Percentiles rank a stretch among this genome's conserved stretches.
phyloP scores from a whole-genome alignment of 2,888 invertebrate species.

The Diaperis boleti region DNA sequence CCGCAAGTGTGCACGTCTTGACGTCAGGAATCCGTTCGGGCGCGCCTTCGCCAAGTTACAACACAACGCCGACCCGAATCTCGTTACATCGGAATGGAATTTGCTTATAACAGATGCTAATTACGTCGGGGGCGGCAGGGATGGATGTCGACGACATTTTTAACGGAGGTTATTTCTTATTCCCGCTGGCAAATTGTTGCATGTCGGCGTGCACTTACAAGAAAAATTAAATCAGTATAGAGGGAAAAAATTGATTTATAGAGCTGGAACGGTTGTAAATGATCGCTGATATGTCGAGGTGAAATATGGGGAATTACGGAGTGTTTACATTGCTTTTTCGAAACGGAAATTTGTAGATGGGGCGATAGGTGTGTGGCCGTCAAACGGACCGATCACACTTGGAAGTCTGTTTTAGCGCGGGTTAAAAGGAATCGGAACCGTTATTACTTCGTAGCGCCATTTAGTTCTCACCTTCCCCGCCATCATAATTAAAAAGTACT shows the following conservation, averaged over 20 bases:
- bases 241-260: conserved; percentile 3
- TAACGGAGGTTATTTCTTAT: neutral
- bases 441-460: too few species aligned
- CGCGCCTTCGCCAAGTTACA: conserved; percentile 9
- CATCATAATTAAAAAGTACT: conserved; percentile 5
- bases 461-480: neutral
- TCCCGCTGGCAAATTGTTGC: neutral
- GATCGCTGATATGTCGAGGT: conserved; percentile 6
- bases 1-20: neutral
- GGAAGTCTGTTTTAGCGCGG: too few species aligned
- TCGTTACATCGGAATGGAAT: conserved; percentile 28
- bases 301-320: too few species aligned
- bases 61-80: conserved; percentile 21
- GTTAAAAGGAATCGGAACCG: too few species aligned
- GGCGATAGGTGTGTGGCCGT: too few species aligned
- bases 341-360: too few species aligned
- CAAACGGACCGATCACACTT: too few species aligned
- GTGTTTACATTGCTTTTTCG: too few species aligned
- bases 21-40: conserved; percentile 13
- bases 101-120: conserved; percentile 27
- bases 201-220: neutral
- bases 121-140: conserved; percentile 10
- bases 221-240: conserved; percentile 3
- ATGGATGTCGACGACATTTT: neutral
- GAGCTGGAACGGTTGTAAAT: neutral